Percentiles rank a stretch among this genome's conserved stretches.
phyloP scores from a whole-genome alignment of 2,888 invertebrate species.

The Acrobasis consociella region DNA sequence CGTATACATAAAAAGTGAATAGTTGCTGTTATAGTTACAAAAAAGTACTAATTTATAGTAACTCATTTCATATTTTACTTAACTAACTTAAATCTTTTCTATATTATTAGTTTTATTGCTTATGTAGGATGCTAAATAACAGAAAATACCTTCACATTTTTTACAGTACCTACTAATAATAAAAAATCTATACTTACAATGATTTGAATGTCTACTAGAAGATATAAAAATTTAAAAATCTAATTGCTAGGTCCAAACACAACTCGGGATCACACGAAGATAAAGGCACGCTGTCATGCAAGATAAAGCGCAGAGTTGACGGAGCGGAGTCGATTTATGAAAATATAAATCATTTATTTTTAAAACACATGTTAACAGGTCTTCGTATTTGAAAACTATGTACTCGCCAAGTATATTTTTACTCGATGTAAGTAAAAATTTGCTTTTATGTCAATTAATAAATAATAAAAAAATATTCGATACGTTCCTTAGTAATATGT shows the following conservation, averaged over 20 bases:
- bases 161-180: background rate
- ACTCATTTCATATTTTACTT: background rate
- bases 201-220: background rate
- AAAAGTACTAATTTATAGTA: no score
- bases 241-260: constrained; percentile 22
- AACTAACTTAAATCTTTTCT: no score
- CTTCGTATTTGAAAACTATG: no score
- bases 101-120: background rate
- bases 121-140: background rate
- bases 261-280: constrained; percentile 29
- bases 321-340: background rate
- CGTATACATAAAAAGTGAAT: no score
- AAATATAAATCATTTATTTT: background rate
- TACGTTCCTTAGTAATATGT: no score
- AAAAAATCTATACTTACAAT: constrained; percentile 6
- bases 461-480: no score
- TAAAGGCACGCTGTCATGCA: constrained; percentile 31
- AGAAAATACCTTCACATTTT: background rate
- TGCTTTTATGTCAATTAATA: no score
- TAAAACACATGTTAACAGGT: no score
- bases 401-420: no score
- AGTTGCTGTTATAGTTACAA: no score
- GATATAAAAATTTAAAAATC: constrained; percentile 28
- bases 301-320: constrained; percentile 25
- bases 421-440: no score